These are phyloP conservation scores for Hyles euphorbiae DNA, from an alignment of 1,140 invertebrate genomes.

Conservation along the genomic window DNA sequence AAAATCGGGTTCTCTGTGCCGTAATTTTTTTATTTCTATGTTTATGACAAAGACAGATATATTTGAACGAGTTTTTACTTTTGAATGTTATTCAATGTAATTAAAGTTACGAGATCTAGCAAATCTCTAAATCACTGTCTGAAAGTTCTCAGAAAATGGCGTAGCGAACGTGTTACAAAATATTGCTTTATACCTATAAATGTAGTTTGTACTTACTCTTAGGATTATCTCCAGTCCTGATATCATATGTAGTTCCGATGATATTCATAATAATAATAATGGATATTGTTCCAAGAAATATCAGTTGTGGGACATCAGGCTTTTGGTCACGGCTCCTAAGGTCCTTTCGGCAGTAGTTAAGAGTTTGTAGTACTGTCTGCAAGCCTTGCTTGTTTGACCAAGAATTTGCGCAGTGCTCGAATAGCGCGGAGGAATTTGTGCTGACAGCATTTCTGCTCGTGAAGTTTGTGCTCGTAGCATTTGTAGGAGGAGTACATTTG, in stretches of 20 bases:
- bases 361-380: slow-evolving; percentile 4
- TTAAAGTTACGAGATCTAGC: too few relatives aligned
- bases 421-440: neutral
- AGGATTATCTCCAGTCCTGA: slow-evolving; percentile 5
- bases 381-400: neutral
- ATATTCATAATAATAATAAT: slow-evolving; percentile 2
- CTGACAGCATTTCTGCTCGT: too few relatives aligned
- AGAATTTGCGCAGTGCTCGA: slow-evolving; percentile 21
- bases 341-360: slow-evolving; percentile 20
- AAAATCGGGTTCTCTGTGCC: too few relatives aligned
- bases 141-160: too few relatives aligned
- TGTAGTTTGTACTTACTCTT: neutral
- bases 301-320: neutral
- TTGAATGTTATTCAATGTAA: too few relatives aligned
- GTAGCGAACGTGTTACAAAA: too few relatives aligned
- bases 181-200: neutral
- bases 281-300: neutral
- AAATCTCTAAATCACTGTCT: too few relatives aligned
- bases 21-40: too few relatives aligned
- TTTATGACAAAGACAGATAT: too few relatives aligned
- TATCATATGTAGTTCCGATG: slow-evolving; percentile 5
- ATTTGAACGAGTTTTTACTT: too few relatives aligned
- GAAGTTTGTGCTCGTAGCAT: too few relatives aligned
- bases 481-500: slow-evolving; percentile 10
- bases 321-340: neutral